A percentile compares a stretch with the other conserved stretches of the same genome.
Evolutionary conservation across 2,797 vertebrate species (phyloP).

Genomic region (Numenius phaeopus): DNA sequence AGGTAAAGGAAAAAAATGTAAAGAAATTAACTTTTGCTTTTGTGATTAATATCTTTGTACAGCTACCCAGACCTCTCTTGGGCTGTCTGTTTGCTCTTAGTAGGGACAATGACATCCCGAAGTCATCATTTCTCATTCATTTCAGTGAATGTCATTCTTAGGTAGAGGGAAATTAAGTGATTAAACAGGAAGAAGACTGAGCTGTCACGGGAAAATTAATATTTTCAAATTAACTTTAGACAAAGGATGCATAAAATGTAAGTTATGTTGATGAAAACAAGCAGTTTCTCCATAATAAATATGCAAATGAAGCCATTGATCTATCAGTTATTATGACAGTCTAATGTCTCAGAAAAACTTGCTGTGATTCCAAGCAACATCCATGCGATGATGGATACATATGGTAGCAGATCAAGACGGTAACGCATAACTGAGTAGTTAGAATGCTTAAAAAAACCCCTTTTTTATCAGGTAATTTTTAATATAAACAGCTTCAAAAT

Average conservation of each 20-base stretch:
- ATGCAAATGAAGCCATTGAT: slow-evolving; percentile 56
- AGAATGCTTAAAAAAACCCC: slow-evolving; percentile 39
- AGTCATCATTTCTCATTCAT: slow-evolving; percentile 29
- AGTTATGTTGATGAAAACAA: slow-evolving; percentile 53
- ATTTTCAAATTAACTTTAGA: slow-evolving; percentile 58
- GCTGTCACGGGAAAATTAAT: slow-evolving; percentile 57
- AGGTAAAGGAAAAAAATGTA: not conserved
- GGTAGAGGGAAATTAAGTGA: slow-evolving; percentile 55
- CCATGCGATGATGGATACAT: not conserved
- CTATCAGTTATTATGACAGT: slow-evolving; percentile 50
- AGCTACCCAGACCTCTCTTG: not conserved
- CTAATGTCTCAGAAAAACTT: slow-evolving; percentile 13
- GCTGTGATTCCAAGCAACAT: slow-evolving; percentile 1
- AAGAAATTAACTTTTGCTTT: slow-evolving; percentile 16
- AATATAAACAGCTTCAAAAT: slow-evolving; percentile 79
- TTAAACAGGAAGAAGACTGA: slow-evolving; percentile 46
- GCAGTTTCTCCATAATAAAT: slow-evolving; percentile 23
- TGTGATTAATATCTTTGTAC: not conserved
- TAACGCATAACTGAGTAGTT: slow-evolving; percentile 5
- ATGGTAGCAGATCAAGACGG: slow-evolving; percentile 15
- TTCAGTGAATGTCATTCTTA: slow-evolving; percentile 47
- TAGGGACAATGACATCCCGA: not conserved
- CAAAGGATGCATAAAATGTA: slow-evolving; percentile 42
- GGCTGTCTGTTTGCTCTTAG: not conserved
- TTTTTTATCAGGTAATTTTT: slow-evolving; percentile 80